phyloP scores from a whole-genome alignment of 2,888 invertebrate species.

The Parthenolecanium corni region DNA sequence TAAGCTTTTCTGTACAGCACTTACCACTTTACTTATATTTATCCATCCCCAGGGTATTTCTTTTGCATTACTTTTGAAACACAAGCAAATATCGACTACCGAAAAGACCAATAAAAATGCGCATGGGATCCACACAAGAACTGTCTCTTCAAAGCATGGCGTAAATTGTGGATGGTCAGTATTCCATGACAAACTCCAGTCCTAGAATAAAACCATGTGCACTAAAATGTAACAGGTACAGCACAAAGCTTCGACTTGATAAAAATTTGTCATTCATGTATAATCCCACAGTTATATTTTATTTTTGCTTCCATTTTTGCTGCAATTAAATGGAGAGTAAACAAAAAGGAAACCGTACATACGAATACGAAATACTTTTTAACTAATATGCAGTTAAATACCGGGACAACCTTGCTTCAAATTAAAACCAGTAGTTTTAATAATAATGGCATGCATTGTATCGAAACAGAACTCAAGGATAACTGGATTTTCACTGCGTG shows the following conservation, averaged over 20 bases:
- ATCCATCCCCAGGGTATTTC: constrained; percentile 62
- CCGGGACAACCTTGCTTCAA: too few relatives aligned
- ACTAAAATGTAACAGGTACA: not conserved
- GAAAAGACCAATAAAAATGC: constrained; percentile 67
- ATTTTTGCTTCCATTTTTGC: not conserved
- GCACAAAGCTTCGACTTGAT: too few relatives aligned
- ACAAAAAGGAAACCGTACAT: too few relatives aligned
- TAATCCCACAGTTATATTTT: constrained; percentile 29
- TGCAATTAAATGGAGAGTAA: not conserved
- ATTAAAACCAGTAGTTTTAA: too few relatives aligned
- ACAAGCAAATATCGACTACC: constrained; percentile 61
- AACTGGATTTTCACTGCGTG: too few relatives aligned
- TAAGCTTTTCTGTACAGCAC: too few relatives aligned
- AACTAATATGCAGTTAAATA: too few relatives aligned
- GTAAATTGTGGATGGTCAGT: constrained; percentile 75
- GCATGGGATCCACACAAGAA: constrained; percentile 80
- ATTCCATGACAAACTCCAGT: constrained; percentile 63
- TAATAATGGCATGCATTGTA: too few relatives aligned
- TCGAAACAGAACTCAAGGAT: too few relatives aligned
- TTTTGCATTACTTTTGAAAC: constrained; percentile 59
- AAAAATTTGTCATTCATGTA: not conserved
- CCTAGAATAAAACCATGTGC: constrained; percentile 58
- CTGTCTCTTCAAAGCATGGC: constrained; percentile 82
- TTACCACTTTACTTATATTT: constrained; percentile 56
- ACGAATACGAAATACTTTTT: too few relatives aligned